A percentile compares a stretch with the other conserved stretches of the same genome.
These are phyloP conservation scores for Sebastolobus alascanus DNA, from an alignment of 2,797 vertebrate genomes.

Conservation along the genomic window DNA sequence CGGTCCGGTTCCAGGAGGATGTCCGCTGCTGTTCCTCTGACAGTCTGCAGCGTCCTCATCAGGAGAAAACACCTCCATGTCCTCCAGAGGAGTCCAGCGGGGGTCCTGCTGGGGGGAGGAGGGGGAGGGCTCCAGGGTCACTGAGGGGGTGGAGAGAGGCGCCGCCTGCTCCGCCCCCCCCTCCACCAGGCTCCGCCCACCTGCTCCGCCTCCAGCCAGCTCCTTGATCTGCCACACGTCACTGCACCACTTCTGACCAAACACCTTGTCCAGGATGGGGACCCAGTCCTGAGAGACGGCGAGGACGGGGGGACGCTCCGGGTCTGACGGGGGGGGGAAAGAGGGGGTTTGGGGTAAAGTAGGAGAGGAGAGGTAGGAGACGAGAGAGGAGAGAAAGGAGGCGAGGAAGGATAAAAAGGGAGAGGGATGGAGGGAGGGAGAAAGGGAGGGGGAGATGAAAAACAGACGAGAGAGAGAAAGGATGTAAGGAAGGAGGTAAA, in stretches of 20 bases:
- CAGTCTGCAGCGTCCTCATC: constrained; percentile 28
- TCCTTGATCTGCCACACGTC: constrained; percentile 82
- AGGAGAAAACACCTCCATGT: constrained; percentile 79
- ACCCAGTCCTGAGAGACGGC: constrained; percentile 85
- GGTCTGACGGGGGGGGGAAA: constrained; percentile 30
- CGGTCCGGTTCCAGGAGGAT: constrained; percentile 11
- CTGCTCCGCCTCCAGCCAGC: neutral
- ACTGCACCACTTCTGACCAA: constrained; percentile 86
- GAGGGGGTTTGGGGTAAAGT: neutral
- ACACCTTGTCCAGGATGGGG: constrained; percentile 86
- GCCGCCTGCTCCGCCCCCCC: constrained; percentile 14
- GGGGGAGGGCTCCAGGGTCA: constrained; percentile 72
- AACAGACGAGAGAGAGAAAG: too few species aligned
- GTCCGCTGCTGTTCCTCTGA: neutral
- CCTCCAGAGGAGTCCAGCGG: constrained; percentile 82
- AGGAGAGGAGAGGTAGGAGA: too few species aligned
- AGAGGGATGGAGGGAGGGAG: neutral
- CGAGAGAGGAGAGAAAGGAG: neutral
- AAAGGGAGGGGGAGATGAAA: too few species aligned
- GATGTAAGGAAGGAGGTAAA: neutral
- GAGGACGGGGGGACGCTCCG: constrained; percentile 65
- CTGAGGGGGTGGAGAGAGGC: constrained; percentile 21
- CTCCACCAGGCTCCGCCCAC: constrained; percentile 8
- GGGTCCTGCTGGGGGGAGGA: constrained; percentile 78
- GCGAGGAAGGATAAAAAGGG: neutral